These are phyloP conservation scores for Amphiura filiformis DNA, from an alignment of 35 echinoderm and acorn worm genomes.

Conservation along the genomic window DNA sequence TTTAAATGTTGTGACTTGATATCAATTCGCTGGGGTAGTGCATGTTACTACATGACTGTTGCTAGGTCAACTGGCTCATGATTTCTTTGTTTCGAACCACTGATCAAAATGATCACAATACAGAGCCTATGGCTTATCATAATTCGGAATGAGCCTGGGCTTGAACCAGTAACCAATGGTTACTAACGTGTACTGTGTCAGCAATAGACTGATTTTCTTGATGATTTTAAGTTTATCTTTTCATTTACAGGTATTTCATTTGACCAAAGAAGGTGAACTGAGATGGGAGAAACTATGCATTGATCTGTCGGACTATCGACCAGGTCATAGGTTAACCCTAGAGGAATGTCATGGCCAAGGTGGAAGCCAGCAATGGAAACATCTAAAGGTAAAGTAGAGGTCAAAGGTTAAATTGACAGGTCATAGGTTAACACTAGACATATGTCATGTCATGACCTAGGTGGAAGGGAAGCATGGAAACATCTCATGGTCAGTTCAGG, in stretches of 20 bases:
- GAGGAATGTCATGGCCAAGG: conserved; percentile 54
- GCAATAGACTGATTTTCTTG: background rate
- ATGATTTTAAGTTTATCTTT: background rate
- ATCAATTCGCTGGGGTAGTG: too few relatives aligned
- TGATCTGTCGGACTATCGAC: conserved; percentile 55
- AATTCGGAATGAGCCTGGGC: too few relatives aligned
- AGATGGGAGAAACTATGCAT: conserved; percentile 38
- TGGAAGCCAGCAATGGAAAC: conserved; percentile 55
- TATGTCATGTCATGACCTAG: too few relatives aligned
- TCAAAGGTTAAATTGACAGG: background rate
- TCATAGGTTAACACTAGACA: background rate
- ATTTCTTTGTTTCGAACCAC: too few relatives aligned
- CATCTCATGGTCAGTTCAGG: too few relatives aligned
- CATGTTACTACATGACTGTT: too few relatives aligned
- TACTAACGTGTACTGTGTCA: background rate
- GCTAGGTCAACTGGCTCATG: too few relatives aligned
- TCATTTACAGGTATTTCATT: conserved; percentile 17
- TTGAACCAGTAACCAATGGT: background rate
- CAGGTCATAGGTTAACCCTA: conserved; percentile 43
- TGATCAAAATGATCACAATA: too few relatives aligned
- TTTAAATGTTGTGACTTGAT: too few relatives aligned
- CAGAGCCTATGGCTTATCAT: too few relatives aligned
- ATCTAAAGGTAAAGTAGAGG: conserved; percentile 35
- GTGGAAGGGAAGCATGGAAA: too few relatives aligned
- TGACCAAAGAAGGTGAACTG: conserved; percentile 42